These are phyloP conservation scores for Neuroterus valhalla DNA, from an alignment of 1,140 invertebrate genomes.

Conservation along the genomic window DNA sequence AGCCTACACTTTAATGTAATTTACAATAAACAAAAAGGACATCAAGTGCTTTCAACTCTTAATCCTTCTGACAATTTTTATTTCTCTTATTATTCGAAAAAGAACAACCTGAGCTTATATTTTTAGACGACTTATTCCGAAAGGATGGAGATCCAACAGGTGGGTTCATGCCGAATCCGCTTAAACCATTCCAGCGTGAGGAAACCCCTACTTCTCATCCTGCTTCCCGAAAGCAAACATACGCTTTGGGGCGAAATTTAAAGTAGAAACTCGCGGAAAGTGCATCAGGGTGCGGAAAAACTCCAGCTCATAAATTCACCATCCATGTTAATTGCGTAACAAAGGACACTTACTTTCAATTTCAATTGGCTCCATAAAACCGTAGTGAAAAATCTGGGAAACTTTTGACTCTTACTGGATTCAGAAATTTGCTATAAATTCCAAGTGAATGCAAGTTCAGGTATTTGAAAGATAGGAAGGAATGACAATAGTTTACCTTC, in stretches of 20 bases:
- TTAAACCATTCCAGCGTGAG: slow-evolving; percentile 36
- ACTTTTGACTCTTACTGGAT: neutral
- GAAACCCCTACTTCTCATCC: slow-evolving; percentile 29
- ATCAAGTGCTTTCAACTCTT: neutral
- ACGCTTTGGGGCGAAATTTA: slow-evolving; percentile 27
- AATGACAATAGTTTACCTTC: too few relatives aligned
- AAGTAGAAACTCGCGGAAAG: slow-evolving; percentile 17
- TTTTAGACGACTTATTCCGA: neutral
- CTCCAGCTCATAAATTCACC: neutral
- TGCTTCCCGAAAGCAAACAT: slow-evolving; percentile 28
- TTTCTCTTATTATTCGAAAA: neutral
- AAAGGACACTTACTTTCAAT: neutral
- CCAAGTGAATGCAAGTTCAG: neutral
- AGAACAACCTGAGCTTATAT: neutral
- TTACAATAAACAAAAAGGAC: neutral
- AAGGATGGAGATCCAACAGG: slow-evolving; percentile 39
- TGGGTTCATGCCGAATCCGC: slow-evolving; percentile 42
- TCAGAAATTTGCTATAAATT: neutral
- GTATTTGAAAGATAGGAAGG: neutral
- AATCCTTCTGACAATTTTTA: neutral
- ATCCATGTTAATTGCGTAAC: neutral
- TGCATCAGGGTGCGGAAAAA: neutral
- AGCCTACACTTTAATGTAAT: neutral
- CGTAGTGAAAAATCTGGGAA: neutral
- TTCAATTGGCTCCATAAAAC: neutral